Evolutionary conservation across 2,113 vertebrate species (phyloP), one percentile per base, ranked within the genome.

Genomic region (Trogon melanurus): DNA sequence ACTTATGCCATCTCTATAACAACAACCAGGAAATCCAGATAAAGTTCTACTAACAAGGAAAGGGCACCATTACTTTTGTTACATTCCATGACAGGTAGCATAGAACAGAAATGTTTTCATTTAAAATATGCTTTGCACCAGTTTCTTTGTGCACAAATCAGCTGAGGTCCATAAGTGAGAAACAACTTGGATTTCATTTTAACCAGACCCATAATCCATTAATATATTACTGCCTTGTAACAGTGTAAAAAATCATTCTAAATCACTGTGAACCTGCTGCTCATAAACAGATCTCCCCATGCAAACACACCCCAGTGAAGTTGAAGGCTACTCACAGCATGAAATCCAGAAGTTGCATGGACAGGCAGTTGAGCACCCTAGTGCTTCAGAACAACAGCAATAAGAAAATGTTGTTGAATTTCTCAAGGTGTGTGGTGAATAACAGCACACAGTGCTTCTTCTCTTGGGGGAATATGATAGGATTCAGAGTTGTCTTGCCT

Each of bases 11-110:
- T 91, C 69, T 79, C 50, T 30, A 4, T 86, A 96, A 94, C 91
- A 95, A 95, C 85, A 95, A 50, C 69, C 76, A 97, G 91, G 88
- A 96, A 95, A 95, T 93, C 78, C 58, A 92, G 71, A 60, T 90
- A 89, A 96, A 95, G 72, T 95, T n/a, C 30, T 71, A 67, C 60
- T 88, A 81, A 83, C 56, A 85, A 15, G 34, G 53, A 92, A 90
- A 93, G 18, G 66, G 38, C 57, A 80, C 50, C 50, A 82, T 83
- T 81, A 57, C 32, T 71, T 88, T 58, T 81, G 45, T 91, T 51
- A 60, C 27, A 53, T 58, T 58, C 20, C 47, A 15, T 76, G 88
- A 79, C 27, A 67, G 20, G 26, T 78, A 38, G 44, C 32, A 58
- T 10, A 36, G 56, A 70, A 91, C 84, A 95, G 4, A 93, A 91